Percentiles rank a stretch among this genome's conserved stretches.
phyloP scores from a whole-genome alignment of 2,888 invertebrate species.

The Harpalus rufipes region DNA sequence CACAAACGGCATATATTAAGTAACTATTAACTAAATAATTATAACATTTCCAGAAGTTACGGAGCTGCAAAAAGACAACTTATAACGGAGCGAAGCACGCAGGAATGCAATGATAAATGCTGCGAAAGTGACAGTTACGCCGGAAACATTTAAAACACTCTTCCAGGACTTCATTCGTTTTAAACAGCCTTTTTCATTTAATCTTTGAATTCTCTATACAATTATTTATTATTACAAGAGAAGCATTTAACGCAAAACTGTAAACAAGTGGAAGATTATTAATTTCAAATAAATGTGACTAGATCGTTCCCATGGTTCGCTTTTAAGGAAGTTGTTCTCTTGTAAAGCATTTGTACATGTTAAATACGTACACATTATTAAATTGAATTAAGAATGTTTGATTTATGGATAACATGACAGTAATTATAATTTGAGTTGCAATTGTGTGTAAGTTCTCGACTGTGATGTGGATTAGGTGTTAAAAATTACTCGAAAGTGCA shows the following conservation, averaged over 20 bases:
- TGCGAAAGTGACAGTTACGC: conserved; percentile 8
- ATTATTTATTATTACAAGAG: background rate
- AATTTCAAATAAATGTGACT: conserved; percentile 13
- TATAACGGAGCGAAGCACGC: conserved; percentile 15
- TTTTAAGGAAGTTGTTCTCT: background rate
- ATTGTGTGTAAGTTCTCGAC: too few relatives aligned
- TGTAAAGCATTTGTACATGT: conserved; percentile 3
- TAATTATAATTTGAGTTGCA: too few relatives aligned
- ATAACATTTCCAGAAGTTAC: conserved; percentile 23
- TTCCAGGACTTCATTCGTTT: too few relatives aligned
- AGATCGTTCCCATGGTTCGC: background rate
- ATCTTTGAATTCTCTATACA: background rate
- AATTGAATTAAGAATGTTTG: too few relatives aligned
- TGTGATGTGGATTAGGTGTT: too few relatives aligned
- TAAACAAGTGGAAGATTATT: conserved; percentile 5
- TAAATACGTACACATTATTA: background rate
- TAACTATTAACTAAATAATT: conserved; percentile 18
- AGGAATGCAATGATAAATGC: conserved; percentile 37
- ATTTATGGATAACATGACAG: too few relatives aligned
- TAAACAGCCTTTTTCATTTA: background rate
- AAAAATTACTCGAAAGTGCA: too few relatives aligned
- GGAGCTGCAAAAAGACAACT: conserved; percentile 12
- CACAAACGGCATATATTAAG: conserved; percentile 10
- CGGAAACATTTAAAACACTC: background rate
- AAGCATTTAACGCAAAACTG: background rate